phyloP scores from a whole-genome alignment of 1,140 invertebrate species.

The Mya arenaria region DNA sequence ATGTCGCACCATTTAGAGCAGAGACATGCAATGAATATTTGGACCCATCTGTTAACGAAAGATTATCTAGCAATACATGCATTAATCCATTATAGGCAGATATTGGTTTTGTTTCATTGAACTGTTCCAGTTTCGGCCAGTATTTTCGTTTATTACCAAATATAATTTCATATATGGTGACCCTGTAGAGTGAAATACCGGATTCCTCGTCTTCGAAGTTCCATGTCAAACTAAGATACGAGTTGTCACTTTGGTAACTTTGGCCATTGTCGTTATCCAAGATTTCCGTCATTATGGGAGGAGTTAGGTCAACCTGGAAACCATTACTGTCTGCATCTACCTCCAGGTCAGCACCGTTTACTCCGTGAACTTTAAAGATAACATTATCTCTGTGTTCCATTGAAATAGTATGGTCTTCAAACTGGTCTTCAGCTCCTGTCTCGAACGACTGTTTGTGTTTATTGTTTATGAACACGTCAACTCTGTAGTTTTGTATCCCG shows the following conservation, averaged over 20 bases:
- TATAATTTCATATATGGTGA: slow-evolving; percentile 1
- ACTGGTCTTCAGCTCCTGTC: neutral
- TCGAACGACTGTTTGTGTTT: slow-evolving; percentile 27
- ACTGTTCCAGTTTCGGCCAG: neutral
- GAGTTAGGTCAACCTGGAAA: slow-evolving; percentile 18
- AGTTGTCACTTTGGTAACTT: slow-evolving; percentile 10
- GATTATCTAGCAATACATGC: neutral
- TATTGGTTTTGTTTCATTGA: neutral
- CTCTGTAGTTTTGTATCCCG: slow-evolving; percentile 18
- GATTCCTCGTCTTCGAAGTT: slow-evolving; percentile 35
- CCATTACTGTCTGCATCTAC: neutral
- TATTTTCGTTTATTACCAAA: slow-evolving; percentile 22
- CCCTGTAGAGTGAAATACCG: slow-evolving; percentile 27
- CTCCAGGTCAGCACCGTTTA: slow-evolving; percentile 40
- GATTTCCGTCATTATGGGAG: slow-evolving; percentile 23
- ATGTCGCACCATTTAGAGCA: slow-evolving; percentile 17
- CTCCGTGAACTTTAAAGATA: neutral
- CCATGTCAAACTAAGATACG: slow-evolving; percentile 6
- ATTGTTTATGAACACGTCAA: slow-evolving; percentile 33
- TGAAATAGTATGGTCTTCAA: slow-evolving; percentile 40
- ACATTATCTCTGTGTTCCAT: slow-evolving; percentile 43
- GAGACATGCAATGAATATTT: slow-evolving; percentile 34
- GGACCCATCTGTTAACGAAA: slow-evolving; percentile 20
- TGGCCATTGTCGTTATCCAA: neutral
- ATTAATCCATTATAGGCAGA: neutral